Evolutionary conservation across 2,888 invertebrate genomes (phyloP).

Genomic region (Tineola bisselliella): DNA sequence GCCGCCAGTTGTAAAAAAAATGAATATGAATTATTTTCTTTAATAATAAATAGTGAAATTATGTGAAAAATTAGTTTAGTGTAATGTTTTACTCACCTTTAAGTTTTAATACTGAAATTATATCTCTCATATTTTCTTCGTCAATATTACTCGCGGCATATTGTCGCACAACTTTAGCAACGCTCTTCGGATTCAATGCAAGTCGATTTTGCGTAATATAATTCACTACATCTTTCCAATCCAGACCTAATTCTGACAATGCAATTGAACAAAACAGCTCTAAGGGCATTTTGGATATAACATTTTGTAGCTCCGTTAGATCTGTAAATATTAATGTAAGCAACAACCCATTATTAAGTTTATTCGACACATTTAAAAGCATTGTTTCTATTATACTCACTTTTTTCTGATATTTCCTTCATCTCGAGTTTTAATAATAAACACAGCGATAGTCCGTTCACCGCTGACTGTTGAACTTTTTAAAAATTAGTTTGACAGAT

Average conservation of each 20-base stretch:
- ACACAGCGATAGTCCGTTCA: neutral
- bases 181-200: slow-evolving; percentile 37
- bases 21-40: too few relatives aligned
- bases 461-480: neutral
- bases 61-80: too few relatives aligned
- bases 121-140: slow-evolving; percentile 31
- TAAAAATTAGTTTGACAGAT: neutral
- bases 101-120: slow-evolving; percentile 30
- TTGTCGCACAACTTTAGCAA: slow-evolving; percentile 34
- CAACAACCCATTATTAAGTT: neutral
- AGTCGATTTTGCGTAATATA: slow-evolving; percentile 32
- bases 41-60: neutral
- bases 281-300: slow-evolving; percentile 38
- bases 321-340: slow-evolving; percentile 23
- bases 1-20: too few relatives aligned
- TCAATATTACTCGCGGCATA: slow-evolving; percentile 28
- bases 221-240: slow-evolving; percentile 34
- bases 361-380: neutral
- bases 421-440: neutral
- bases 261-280: slow-evolving; percentile 30
- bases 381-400: neutral
- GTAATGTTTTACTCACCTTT: slow-evolving; percentile 41
- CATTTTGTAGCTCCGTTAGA: slow-evolving; percentile 30
- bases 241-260: slow-evolving; percentile 40
- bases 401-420: neutral